A percentile compares a stretch with the other conserved stretches of the same genome.
Evolutionary conservation across 2,888 invertebrate genomes (phyloP).

Genomic region (Scrobipalpa atriplicella): DNA sequence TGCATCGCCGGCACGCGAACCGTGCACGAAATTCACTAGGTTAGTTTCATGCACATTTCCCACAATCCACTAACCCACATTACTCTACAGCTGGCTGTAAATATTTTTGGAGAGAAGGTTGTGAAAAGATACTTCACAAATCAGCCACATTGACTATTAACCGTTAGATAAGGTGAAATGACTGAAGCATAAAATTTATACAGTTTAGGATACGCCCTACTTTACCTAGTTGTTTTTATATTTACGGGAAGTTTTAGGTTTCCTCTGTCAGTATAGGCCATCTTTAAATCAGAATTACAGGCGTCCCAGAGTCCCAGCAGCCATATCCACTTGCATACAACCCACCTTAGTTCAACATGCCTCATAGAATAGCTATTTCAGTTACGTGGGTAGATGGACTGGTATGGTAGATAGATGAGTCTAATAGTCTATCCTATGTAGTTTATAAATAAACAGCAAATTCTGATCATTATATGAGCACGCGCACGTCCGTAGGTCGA

Average conservation of each 20-base stretch:
- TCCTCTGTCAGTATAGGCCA: no score
- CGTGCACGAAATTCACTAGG: constrained; percentile 22
- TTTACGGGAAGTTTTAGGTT: no score
- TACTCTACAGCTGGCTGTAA: background rate
- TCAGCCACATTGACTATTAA: no score
- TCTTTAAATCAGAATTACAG: no score
- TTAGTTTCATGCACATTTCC: constrained; percentile 23
- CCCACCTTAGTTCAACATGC: no score
- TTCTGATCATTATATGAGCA: constrained; percentile 26
- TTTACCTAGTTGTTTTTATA: no score
- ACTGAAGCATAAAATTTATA: no score
- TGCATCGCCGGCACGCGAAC: constrained; percentile 28
- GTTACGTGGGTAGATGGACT: background rate
- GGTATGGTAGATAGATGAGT: background rate
- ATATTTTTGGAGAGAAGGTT: constrained; percentile 3
- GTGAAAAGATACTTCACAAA: background rate
- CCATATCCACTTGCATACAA: no score
- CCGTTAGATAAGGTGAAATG: no score
- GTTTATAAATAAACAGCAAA: constrained; percentile 25
- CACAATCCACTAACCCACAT: constrained; percentile 27
- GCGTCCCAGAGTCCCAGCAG: no score
- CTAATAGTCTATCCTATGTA: background rate
- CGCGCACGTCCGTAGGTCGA: constrained; percentile 29
- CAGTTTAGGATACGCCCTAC: no score
- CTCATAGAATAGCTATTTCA: no score